Evolutionary conservation across 2,113 vertebrate species (phyloP).

Genomic region (Grantiella picta): DNA sequence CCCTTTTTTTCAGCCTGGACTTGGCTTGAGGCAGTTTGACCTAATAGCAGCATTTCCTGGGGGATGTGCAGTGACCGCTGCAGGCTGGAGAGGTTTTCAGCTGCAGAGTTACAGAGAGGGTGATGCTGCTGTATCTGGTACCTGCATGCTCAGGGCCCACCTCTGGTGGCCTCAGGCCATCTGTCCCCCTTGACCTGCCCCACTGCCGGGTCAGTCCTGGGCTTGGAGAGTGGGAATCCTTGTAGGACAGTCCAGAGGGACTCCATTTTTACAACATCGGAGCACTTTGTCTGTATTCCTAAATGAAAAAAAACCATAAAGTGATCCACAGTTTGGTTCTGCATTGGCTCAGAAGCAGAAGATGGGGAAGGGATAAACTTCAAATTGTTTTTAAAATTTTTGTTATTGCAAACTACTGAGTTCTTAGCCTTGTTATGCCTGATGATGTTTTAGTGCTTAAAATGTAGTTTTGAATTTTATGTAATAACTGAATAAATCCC

Average conservation of each 20-base stretch:
- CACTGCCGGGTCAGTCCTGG: fast-evolving
- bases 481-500: background rate
- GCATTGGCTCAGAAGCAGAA: background rate
- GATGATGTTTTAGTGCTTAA: background rate
- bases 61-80: background rate
- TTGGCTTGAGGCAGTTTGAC: background rate
- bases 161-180: background rate
- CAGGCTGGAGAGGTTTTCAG: background rate
- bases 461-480: background rate
- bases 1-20: background rate
- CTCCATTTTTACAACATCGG: background rate
- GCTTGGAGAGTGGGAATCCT: background rate
- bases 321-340: background rate
- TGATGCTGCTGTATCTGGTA: background rate
- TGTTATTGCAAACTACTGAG: background rate
- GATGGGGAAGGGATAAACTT: background rate
- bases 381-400: background rate
- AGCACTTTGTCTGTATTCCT: background rate
- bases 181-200: background rate
- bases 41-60: background rate
- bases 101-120: background rate
- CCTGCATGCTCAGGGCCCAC: fast-evolving
- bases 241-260: background rate
- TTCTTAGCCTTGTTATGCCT: background rate
- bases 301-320: background rate